Percentiles rank a stretch among this genome's conserved stretches.
phyloP scores from a whole-genome alignment of 2,113 vertebrate genomes.

The Chunga burmeisteri region DNA sequence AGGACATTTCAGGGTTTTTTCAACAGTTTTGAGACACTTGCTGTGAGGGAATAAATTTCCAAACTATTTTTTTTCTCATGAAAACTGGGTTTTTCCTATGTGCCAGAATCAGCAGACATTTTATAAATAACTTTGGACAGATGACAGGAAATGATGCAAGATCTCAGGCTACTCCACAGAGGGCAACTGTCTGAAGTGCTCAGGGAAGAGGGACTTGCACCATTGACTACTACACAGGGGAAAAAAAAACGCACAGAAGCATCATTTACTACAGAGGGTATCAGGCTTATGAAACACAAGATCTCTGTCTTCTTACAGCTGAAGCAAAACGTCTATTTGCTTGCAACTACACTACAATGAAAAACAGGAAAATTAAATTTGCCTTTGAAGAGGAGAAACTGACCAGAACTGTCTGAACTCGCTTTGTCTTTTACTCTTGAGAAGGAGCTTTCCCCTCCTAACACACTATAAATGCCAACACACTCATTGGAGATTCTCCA shows the following conservation, averaged over 20 bases:
- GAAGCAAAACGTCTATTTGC: not conserved
- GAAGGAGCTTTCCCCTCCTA: not conserved
- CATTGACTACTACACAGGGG: not conserved
- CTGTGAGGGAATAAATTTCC: not conserved
- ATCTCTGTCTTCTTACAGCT: not conserved
- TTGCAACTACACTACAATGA: not conserved
- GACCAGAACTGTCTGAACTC: not conserved
- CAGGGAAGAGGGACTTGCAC: not conserved
- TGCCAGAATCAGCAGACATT: conserved; percentile 26
- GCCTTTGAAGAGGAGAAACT: not conserved
- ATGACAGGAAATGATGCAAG: conserved; percentile 57
- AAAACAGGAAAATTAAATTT: not conserved
- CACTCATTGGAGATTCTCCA: not conserved
- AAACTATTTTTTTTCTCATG: conserved; percentile 28
- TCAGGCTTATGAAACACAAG: not conserved
- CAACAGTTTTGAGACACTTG: not conserved
- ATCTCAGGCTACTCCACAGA: conserved; percentile 30
- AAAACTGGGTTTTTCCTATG: not conserved
- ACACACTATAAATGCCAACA: not conserved
- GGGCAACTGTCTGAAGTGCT: conserved; percentile 17
- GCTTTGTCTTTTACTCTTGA: not conserved
- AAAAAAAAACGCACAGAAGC: not conserved
- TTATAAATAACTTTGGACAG: conserved; percentile 58
- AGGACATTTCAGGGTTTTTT: not conserved
- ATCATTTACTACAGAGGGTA: not conserved